A percentile compares a stretch with the other conserved stretches of the same genome.
Conservation (phyloP, 30 jellyfish, hydroid and myxozoan genomes). For the Sanderia malayensis region DNA sequence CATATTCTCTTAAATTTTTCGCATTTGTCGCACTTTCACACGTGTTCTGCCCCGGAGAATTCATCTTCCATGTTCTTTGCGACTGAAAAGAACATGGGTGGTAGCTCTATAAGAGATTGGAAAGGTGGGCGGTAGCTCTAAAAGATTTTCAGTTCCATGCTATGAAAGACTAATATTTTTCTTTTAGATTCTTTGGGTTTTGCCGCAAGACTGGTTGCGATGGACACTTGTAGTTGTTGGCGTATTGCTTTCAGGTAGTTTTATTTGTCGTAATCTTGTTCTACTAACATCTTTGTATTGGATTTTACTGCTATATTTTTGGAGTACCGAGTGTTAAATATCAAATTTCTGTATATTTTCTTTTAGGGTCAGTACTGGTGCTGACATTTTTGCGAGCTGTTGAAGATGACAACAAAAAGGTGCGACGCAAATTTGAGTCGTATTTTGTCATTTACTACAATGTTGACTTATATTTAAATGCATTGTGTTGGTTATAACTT, state of each 20-base stretch:
- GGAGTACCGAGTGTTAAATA: background rate
- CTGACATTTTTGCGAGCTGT: conserved; percentile 88
- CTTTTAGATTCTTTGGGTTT: conserved; percentile 60
- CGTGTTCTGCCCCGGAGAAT: too few species aligned
- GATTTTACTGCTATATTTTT: background rate
- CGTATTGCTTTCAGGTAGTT: conserved; percentile 61
- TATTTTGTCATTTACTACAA: background rate
- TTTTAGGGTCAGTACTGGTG: conserved; percentile 75
- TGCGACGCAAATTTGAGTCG: too few species aligned
- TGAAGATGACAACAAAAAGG: conserved; percentile 79
- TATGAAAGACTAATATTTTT: background rate
- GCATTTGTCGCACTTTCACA: too few species aligned
- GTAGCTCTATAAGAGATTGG: too few species aligned
- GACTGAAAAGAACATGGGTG: background rate
- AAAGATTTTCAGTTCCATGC: background rate
- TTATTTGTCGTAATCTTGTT: background rate
- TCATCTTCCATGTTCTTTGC: background rate
- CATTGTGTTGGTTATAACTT: background rate
- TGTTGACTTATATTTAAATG: background rate
- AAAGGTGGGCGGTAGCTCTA: too few species aligned
- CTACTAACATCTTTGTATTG: background rate
- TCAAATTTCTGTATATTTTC: background rate
- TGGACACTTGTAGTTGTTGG: conserved; percentile 70
- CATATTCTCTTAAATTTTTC: too few species aligned
- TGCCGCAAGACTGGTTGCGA: conserved; percentile 80